Evolutionary conservation across 2,113 vertebrate species (phyloP).

Genomic region (Passer domesticus): DNA sequence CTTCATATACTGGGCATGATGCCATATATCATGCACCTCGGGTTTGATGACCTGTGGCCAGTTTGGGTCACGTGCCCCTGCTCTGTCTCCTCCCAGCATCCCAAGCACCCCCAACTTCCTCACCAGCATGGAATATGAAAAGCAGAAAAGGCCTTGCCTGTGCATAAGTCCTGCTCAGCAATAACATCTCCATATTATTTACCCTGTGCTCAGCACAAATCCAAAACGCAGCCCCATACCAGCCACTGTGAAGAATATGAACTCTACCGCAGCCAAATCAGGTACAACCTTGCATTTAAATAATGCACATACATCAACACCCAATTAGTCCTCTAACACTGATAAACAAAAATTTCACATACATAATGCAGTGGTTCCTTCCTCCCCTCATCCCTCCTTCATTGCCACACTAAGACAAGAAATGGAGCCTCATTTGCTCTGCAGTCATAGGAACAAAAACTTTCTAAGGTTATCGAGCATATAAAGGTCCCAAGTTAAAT

Average conservation of each 20-base stretch:
- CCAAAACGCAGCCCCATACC: not conserved
- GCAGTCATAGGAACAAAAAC: not conserved
- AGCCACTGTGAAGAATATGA: not conserved
- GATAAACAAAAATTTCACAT: not conserved
- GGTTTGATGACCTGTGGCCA: not conserved
- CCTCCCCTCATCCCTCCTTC: not conserved
- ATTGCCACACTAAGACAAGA: not conserved
- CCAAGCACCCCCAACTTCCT: not conserved
- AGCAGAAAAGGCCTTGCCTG: not conserved
- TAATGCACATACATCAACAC: not conserved
- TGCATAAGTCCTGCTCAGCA: not conserved
- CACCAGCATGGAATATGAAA: not conserved
- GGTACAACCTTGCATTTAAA: not conserved
- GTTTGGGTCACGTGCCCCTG: not conserved
- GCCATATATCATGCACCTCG: not conserved
- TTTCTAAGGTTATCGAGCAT: not conserved
- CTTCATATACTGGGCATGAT: not conserved
- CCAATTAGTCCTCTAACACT: not conserved
- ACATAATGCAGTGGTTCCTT: not conserved
- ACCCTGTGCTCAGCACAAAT: not conserved
- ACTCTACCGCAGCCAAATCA: not conserved
- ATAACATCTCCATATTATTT: not conserved
- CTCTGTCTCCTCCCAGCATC: not conserved
- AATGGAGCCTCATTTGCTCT: not conserved
- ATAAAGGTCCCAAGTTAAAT: not conserved